phyloP scores from a whole-genome alignment of 2,797 vertebrate species.

The Benthosema pterotum region DNA sequence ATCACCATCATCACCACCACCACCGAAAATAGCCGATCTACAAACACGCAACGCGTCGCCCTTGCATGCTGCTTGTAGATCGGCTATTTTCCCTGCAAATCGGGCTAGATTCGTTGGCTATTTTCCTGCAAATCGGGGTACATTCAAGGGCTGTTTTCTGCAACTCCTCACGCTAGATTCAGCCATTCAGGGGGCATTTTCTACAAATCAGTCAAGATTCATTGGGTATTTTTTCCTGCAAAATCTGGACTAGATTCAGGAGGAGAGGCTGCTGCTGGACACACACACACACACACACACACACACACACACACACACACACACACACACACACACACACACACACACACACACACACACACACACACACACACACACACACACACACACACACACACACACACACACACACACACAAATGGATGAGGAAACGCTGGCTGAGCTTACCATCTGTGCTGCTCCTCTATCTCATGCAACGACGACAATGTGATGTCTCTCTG shows the following conservation, averaged over 20 bases:
- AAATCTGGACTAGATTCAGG: no score
- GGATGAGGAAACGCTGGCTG: conserved; percentile 53
- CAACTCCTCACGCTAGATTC: no score
- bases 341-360: not conserved
- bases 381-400: not conserved
- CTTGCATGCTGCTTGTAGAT: no score
- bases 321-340: conserved; percentile 18
- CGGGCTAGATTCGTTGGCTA: no score
- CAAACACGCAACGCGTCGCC: no score
- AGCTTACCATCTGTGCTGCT: conserved; percentile 83
- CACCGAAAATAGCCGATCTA: no score
- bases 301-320: conserved; percentile 20
- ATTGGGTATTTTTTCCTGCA: no score
- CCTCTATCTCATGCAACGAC: conserved; percentile 47
- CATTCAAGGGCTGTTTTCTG: no score
- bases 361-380: conserved; percentile 30
- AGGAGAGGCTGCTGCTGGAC: conserved; percentile 50
- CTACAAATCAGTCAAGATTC: no score
- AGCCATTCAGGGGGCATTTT: no score
- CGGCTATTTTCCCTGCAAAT: no score
- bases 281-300: not conserved
- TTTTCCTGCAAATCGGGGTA: no score
- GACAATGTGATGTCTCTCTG: conserved; percentile 18
- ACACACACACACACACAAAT: conserved; percentile 36
- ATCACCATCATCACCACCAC: conserved; percentile 52